Evolutionary conservation across 2,113 vertebrate species (phyloP).

Genomic region (Scomber scombrus): DNA sequence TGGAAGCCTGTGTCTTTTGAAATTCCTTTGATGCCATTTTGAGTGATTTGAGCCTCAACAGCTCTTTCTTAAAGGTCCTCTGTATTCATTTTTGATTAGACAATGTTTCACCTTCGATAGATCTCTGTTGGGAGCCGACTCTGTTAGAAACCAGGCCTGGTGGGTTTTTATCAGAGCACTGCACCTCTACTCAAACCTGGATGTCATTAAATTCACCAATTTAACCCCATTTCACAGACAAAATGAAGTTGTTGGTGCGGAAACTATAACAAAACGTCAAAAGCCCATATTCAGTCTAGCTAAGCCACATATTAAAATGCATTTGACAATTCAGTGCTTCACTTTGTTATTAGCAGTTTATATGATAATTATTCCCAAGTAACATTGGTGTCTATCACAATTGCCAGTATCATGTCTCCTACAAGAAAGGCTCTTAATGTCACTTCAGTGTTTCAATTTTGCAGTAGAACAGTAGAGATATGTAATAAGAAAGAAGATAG

Average conservation of each 20-base stretch:
- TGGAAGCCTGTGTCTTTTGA: conserved; percentile 7
- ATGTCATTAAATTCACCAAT: conserved; percentile 22
- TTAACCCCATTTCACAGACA: conserved; percentile 27
- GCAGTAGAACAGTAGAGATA: neutral
- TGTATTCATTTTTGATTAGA: conserved; percentile 42
- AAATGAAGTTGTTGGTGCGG: conserved; percentile 29
- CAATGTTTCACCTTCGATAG: conserved; percentile 36
- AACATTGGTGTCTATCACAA: conserved; percentile 1
- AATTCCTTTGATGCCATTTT: conserved; percentile 23
- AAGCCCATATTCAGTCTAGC: neutral
- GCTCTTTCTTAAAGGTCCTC: conserved; percentile 7
- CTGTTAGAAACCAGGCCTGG: conserved; percentile 22
- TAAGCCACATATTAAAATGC: neutral
- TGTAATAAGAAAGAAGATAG: conserved; percentile 15
- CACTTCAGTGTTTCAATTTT: conserved; percentile 1
- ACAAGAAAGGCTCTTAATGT: conserved; percentile 27
- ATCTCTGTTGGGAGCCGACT: conserved; percentile 3
- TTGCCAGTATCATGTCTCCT: conserved; percentile 37
- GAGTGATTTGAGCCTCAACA: neutral
- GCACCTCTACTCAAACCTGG: conserved; percentile 31
- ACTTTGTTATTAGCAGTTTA: conserved; percentile 24
- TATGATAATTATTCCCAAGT: conserved; percentile 27
- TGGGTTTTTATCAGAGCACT: conserved; percentile 45
- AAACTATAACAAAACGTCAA: conserved; percentile 34
- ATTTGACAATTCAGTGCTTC: conserved; percentile 12